These are phyloP conservation scores for Garra rufa DNA, from an alignment of 2,113 vertebrate genomes.

Conservation along the genomic window DNA sequence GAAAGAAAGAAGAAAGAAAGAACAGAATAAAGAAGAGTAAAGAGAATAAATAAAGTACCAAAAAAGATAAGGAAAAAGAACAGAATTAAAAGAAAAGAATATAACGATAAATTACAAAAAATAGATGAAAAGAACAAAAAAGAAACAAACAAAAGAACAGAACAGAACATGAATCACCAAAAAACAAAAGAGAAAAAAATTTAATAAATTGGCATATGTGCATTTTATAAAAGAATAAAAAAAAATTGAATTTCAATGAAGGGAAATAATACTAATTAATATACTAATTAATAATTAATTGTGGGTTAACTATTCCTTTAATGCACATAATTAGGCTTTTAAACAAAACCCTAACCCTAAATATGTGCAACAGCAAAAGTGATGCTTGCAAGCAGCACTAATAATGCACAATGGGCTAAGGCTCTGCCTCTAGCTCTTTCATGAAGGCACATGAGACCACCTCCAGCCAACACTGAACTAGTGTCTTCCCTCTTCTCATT, in stretches of 20 bases:
- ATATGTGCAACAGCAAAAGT: not conserved
- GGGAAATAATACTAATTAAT: not conserved
- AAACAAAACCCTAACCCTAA: not conserved
- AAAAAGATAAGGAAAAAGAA: too few relatives aligned
- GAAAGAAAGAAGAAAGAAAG: not conserved
- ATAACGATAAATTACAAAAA: too few relatives aligned
- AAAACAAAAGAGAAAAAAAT: too few relatives aligned
- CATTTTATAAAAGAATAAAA: too few relatives aligned
- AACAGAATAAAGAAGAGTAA: too few relatives aligned
- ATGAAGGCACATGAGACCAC: not conserved
- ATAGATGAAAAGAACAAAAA: too few relatives aligned
- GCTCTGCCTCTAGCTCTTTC: not conserved
- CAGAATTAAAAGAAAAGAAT: not conserved
- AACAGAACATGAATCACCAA: not conserved
- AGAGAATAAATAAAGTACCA: not conserved
- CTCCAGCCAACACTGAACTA: not conserved
- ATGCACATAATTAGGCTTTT: not conserved
- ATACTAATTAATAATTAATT: too few relatives aligned
- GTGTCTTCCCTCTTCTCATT: slow-evolving; percentile 7
- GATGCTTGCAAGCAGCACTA: not conserved
- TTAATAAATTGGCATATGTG: too few relatives aligned
- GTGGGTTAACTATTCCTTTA: not conserved
- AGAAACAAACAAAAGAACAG: too few relatives aligned
- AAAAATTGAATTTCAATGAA: not conserved
- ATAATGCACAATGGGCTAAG: not conserved